Conservation (phyloP, 2,797 vertebrate species). For the Rhinella marina region DNA sequence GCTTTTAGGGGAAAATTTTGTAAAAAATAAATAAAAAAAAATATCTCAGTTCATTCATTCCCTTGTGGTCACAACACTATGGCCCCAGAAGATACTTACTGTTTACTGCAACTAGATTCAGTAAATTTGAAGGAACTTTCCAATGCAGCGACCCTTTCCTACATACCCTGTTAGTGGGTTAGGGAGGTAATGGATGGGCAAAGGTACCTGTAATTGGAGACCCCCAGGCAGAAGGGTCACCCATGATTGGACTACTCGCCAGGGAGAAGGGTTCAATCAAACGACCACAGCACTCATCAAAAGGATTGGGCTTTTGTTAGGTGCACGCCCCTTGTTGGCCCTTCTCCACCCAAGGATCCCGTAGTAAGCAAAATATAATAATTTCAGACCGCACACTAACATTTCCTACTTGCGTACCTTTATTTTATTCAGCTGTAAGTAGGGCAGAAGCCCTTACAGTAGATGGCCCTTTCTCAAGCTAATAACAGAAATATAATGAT, state of each 20-base stretch:
- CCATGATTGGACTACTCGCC: too few relatives aligned
- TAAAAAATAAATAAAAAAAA: neutral
- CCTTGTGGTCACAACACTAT: neutral
- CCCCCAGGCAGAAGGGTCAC: too few relatives aligned
- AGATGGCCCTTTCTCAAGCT: too few relatives aligned
- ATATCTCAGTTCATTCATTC: neutral
- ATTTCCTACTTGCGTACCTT: too few relatives aligned
- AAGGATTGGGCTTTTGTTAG: too few relatives aligned
- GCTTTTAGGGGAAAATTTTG: neutral
- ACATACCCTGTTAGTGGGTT: neutral
- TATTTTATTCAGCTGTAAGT: too few relatives aligned
- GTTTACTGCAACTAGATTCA: neutral
- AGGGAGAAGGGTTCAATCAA: neutral
- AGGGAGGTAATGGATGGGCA: neutral
- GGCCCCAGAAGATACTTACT: neutral
- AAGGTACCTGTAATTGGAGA: neutral
- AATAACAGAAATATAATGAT: too few relatives aligned
- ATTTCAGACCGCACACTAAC: too few relatives aligned
- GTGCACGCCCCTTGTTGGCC: too few relatives aligned
- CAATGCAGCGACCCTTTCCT: neutral
- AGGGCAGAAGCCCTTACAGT: too few relatives aligned
- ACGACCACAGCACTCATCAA: too few relatives aligned
- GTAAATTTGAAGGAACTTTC: neutral
- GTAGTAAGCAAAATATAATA: neutral
- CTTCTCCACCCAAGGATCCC: too few relatives aligned